phyloP scores from a whole-genome alignment of 2,888 invertebrate genomes.

The Ochropacha duplaris region DNA sequence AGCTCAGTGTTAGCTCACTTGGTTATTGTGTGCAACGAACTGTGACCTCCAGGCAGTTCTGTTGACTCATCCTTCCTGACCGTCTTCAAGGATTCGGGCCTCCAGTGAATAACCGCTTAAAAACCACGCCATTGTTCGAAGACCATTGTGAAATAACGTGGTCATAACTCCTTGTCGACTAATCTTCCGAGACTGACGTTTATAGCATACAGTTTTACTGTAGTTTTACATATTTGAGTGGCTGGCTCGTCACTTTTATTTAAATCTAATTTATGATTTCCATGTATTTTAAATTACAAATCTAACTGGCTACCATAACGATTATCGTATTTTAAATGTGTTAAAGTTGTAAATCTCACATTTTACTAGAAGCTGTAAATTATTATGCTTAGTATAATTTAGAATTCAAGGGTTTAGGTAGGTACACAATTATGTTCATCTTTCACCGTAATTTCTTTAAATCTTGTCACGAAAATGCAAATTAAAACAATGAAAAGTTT shows the following conservation, averaged over 20 bases:
- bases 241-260: constrained; percentile 19
- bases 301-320: too few species aligned
- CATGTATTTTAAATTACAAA: background rate
- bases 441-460: background rate
- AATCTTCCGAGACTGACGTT: constrained; percentile 26
- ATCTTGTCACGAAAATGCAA: background rate
- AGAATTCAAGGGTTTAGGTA: too few species aligned
- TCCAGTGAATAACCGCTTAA: constrained; percentile 63
- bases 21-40: constrained; percentile 56
- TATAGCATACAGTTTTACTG: constrained; percentile 28
- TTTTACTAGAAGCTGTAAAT: background rate
- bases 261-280: background rate
- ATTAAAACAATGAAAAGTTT: background rate
- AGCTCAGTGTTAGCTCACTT: constrained; percentile 40
- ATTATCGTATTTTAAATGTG: background rate
- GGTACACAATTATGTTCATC: too few species aligned
- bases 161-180: constrained; percentile 36
- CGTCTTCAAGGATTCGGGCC: constrained; percentile 60
- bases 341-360: background rate
- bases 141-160: constrained; percentile 33
- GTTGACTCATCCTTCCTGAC: constrained; percentile 71
- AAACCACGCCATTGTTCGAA: constrained; percentile 63
- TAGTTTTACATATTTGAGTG: constrained; percentile 18
- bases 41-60: constrained; percentile 56
- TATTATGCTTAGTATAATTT: too few species aligned